Evolutionary conservation across 2,113 vertebrate genomes (phyloP), one percentile per base, ranked within the genome.

Genomic region (Pedionomus torquatus): DNA sequence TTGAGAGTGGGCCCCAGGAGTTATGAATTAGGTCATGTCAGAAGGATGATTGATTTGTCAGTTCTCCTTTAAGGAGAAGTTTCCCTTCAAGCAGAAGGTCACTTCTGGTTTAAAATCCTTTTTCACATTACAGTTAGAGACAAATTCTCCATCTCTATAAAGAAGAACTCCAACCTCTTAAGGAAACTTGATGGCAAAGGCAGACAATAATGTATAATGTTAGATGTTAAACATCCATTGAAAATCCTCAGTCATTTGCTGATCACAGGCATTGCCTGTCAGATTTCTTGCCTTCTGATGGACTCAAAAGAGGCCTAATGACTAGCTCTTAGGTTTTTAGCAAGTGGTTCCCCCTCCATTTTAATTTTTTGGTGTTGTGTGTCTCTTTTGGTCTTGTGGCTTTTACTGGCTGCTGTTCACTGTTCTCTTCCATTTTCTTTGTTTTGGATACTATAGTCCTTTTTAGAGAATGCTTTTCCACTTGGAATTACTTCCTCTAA

Each of bases 111-210:
- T 90, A 11, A 37, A 82, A 64, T 52, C 9, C 15, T n/a, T 63
- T 54, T 28, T 10, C 33, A 16, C 0, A 0, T 33, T 41, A 35
- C 30, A 20, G 83, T 35, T 10, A 30, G 16, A 70, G 37, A 39
- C 15, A 52, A 55, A 57, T 78, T 20, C 26, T 75, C 61, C 30
- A 5, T 24, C 18, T 41, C 13, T 35, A 0, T 17, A 17, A 76
- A 74, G 57, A 61, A 4, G 4, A 39, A n/a, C 21, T 5, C 19
- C 20, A 28, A 9, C 4, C 63, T 72, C 48, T 64, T 64, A 31
- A 24, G 0, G 1, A 12, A 49, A 30, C n/a, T 70, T 18, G 33
- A 16, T 71, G 31, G 52, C 57, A 58, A 37, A 37, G 51, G 31
- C 65, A 85, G 57, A 20, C 48, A 75, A 15, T 19, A 2, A n/a